These are phyloP conservation scores for Brachyptera putata DNA, from an alignment of 2,888 invertebrate genomes.

Conservation along the genomic window DNA sequence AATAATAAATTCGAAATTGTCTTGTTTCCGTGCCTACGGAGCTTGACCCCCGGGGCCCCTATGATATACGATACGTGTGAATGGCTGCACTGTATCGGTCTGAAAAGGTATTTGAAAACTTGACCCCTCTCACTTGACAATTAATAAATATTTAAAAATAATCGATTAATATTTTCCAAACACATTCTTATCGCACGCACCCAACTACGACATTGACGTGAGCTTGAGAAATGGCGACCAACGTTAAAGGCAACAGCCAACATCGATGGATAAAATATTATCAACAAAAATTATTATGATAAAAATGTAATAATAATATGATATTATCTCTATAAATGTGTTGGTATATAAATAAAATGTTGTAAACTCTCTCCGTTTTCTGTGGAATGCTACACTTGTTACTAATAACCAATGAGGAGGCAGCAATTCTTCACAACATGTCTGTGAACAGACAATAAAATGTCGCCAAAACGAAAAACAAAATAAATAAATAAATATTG, in stretches of 20 bases:
- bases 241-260: too few species aligned
- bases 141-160: neutral
- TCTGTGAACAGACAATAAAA: constrained; percentile 32
- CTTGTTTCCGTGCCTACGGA: too few species aligned
- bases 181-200: neutral
- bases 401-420: neutral
- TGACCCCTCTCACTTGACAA: neutral
- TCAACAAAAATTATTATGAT: too few species aligned
- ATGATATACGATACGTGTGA: constrained; percentile 56
- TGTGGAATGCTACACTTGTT: neutral
- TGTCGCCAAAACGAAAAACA: neutral
- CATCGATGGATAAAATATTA: too few species aligned
- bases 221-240: too few species aligned
- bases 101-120: constrained; percentile 6
- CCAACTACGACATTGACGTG: neutral
- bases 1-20: too few species aligned
- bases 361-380: neutral
- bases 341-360: constrained; percentile 1
- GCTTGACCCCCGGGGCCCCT: too few species aligned
- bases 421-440: neutral
- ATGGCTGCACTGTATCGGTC: constrained; percentile 59
- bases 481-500: neutral
- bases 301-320: neutral
- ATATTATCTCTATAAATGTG: neutral
- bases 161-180: neutral